Evolutionary conservation across 2,888 invertebrate species (phyloP).

Genomic region (Fabriciana adippe): DNA sequence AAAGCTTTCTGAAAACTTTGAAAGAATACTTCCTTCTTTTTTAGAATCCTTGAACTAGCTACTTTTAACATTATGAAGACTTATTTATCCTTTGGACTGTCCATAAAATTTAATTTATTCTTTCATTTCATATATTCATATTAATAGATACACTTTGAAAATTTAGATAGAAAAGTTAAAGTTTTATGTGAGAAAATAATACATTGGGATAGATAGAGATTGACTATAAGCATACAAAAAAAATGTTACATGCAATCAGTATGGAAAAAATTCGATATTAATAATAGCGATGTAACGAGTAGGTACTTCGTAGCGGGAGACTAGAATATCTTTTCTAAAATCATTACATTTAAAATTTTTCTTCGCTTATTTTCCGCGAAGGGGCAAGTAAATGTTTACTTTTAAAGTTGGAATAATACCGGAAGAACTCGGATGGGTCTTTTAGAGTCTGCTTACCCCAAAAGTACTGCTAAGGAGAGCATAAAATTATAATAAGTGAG

Average conservation of each 20-base stretch:
- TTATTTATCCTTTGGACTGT: too few relatives aligned
- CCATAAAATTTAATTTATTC: too few relatives aligned
- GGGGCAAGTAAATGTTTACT: constrained; percentile 21
- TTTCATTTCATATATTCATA: too few relatives aligned
- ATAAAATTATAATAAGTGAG: constrained; percentile 24
- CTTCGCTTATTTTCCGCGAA: constrained; percentile 15
- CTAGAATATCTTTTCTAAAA: constrained; percentile 28
- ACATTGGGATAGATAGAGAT: too few relatives aligned
- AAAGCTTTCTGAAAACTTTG: constrained; percentile 13
- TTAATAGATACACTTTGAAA: too few relatives aligned
- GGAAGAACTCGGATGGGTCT: constrained; percentile 10
- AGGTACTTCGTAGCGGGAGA: constrained; percentile 21
- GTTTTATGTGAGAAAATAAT: too few relatives aligned
- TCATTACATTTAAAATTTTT: constrained; percentile 26
- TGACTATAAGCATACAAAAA: too few relatives aligned
- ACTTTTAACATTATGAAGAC: neutral
- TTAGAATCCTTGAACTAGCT: neutral
- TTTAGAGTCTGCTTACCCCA: constrained; percentile 6
- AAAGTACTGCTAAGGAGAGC: constrained; percentile 10
- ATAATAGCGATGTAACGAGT: constrained; percentile 2
- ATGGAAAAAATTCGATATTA: constrained; percentile 1
- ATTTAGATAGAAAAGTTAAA: too few relatives aligned
- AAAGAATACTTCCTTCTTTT: constrained; percentile 3
- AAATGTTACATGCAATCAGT: neutral
- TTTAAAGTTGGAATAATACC: constrained; percentile 24